Base-by-base conservation (phyloP, 2,113 vertebrate genomes). In the Pelobates fuscus region DNA sequence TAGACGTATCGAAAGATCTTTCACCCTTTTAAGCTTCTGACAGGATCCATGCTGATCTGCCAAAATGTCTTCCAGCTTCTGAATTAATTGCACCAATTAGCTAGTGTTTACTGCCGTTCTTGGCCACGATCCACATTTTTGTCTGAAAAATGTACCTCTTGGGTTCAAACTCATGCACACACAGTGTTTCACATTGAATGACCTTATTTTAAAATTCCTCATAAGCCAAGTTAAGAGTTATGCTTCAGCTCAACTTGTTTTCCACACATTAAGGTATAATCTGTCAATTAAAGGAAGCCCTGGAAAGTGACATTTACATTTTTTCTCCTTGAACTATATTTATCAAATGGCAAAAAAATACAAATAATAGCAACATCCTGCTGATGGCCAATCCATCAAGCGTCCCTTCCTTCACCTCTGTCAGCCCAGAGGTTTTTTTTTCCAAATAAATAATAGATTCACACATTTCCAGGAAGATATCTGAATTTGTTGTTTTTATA, bases 31-130 rank as follows among this genome's bases (percentile, higher is more conserved):
- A 65, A 74, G 18, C 15, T 8, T 75, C 57, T 44, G 41, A 57
- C 57, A 82, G 57, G 43, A 20, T 77, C 44, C 6, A 0, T 2
- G 26, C 49, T 66, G 59, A 18, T 57, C 54, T 55, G 44, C 29
- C 79, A 75, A 62, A 57, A 52, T 26, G 70, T 66, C 63, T 75
- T 64, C 29, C n/a, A 70, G 44, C 1, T 25, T 18, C 78, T 26
- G 69, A 73, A 62, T 52, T 77, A 75, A 77, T 1, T 0, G 18
- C 77, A 65, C 37, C 81, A 81, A 54, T 62, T 80, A 77, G 41
- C 32, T 66, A 0, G 8, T 79, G 57, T 70, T 82, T 78, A 62
- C 73, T 78, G 8, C 78, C 8, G 68, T 8, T 65, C 66, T 62
- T 81, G 76, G 54, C 64, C 64, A 4, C 20, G 24, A 55, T 78